Base-by-base conservation (phyloP, 2,888 invertebrate genomes). In the Gonocerus acuteangulatus region DNA sequence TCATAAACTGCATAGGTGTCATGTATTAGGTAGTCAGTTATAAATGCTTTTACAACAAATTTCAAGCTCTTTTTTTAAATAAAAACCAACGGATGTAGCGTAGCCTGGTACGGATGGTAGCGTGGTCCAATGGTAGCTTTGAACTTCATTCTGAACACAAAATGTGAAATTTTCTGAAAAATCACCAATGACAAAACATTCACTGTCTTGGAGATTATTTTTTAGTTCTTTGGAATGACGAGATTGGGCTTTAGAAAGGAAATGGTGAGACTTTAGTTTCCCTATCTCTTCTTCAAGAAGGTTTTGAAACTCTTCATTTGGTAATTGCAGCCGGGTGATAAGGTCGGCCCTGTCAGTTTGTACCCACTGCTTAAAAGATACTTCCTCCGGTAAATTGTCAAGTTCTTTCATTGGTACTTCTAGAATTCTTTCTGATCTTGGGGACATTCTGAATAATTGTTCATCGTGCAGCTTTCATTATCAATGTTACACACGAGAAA, bases 111-210 rank as follows among this genome's bases (percentile, higher is more conserved):
- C n/a, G n/a, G n/a, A n/a, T n/a, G n/a, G n/a, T n/a, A n/a, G 2
- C 13, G 23, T 57, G 6, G 57, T 45, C 57, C 27, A 57, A 32
- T 57, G 57, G 16, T n/a, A 45, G 18, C 27, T 57, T 21, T 6
- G 27, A 27, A 27, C 9, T 27, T 27, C 27, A 27, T 27, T 9
- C 27, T 9, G 4, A 27, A 27, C 27, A n/a, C 11, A 15, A 57
- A 57, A 45, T 13, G 57, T 45, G 23, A 45, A 57, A 22, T 57
- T 57, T 45, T 57, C 57, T 45, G 45, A 56, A 18, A n/a, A n/a
- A n/a, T n/a, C n/a, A n/a, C n/a, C n/a, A n/a, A n/a, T n/a, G n/a
- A n/a, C n/a, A n/a, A n/a, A n/a, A n/a, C n/a, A 42, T 13, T 16
- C 4, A 18, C 13, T 7, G 15, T 44, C 44, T 18, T 44, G 4